Conservation (phyloP, 2,113 vertebrate species). For the Alces alces region DNA sequence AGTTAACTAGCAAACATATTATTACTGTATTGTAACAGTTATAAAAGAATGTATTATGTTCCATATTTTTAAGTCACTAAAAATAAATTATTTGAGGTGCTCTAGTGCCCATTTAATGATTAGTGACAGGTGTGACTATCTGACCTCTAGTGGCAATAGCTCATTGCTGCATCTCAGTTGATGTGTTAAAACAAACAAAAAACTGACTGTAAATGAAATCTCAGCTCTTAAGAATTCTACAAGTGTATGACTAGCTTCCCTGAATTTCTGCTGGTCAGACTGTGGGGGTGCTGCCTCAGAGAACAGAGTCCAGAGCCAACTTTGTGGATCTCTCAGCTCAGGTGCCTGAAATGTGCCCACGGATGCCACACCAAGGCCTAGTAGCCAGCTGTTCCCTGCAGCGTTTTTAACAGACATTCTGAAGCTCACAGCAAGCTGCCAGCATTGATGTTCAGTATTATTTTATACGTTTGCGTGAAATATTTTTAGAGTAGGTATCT, state of each 20-base stretch:
- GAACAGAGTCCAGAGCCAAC: background rate
- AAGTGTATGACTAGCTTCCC: background rate
- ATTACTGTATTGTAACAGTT: background rate
- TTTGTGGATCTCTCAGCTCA: background rate
- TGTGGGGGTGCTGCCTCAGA: background rate
- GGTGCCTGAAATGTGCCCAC: background rate
- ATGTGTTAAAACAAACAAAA: background rate
- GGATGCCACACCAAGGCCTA: background rate
- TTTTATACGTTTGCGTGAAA: background rate
- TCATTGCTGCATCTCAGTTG: conserved; percentile 24
- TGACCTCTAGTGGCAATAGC: conserved; percentile 65
- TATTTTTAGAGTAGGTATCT: background rate
- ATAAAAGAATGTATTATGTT: background rate
- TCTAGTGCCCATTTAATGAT: background rate
- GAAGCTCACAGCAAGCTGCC: conserved; percentile 24
- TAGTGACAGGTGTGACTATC: conserved; percentile 24
- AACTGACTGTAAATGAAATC: background rate
- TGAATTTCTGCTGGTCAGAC: background rate
- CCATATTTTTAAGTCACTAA: conserved; percentile 9
- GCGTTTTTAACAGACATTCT: background rate
- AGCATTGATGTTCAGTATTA: background rate
- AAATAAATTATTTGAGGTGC: too few relatives aligned
- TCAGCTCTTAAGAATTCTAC: background rate
- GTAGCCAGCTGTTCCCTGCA: background rate
- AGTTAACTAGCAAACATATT: background rate